Conservation (phyloP, 2,888 invertebrate genomes). For the Coelogynopora nodosa region DNA sequence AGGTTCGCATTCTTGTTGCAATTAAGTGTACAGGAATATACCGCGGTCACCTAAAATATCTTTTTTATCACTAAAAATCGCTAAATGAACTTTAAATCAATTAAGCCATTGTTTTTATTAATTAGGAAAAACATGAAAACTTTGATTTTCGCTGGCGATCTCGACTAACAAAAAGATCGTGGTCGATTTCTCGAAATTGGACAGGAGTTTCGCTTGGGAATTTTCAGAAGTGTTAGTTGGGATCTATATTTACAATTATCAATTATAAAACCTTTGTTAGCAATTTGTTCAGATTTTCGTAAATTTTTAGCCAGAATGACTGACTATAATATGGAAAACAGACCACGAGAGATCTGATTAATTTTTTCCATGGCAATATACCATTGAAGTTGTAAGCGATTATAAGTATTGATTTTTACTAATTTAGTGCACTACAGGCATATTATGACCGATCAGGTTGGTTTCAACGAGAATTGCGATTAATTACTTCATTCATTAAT, state of each 20-base stretch:
- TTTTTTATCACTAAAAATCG: background rate
- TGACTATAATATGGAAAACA: no score
- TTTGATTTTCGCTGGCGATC: background rate
- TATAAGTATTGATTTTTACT: no score
- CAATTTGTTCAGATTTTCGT: background rate
- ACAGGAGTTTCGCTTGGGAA: background rate
- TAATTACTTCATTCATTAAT: no score
- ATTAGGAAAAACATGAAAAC: background rate
- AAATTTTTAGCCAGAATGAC: no score
- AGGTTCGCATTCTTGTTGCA: background rate
- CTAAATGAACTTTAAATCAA: background rate
- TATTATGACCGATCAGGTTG: no score
- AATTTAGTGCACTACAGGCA: no score
- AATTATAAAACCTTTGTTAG: background rate
- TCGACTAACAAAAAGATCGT: background rate
- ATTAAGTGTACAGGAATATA: background rate
- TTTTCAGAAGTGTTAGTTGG: background rate
- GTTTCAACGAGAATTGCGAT: no score
- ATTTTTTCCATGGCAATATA: no score
- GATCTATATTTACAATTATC: background rate
- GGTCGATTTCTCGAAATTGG: background rate
- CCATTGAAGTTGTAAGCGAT: no score
- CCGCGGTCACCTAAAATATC: background rate
- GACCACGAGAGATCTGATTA: no score
- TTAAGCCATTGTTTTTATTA: background rate